Evolutionary conservation across 2,113 vertebrate species (phyloP).

Genomic region (Gnathonemus longibarbis): DNA sequence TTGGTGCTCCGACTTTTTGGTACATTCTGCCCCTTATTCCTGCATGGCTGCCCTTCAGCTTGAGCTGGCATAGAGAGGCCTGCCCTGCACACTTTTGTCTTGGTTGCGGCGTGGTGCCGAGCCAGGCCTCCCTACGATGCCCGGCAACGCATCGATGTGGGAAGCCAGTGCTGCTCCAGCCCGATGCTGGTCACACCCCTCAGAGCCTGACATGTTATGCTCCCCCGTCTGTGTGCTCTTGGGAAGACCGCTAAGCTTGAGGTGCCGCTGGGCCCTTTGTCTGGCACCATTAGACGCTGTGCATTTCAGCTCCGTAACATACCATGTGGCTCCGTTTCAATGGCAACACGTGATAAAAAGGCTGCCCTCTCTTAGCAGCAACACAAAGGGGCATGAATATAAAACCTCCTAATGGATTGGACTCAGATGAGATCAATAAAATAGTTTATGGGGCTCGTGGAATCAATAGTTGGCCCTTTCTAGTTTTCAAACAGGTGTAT

Average conservation of each 20-base stretch:
- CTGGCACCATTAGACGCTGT: neutral
- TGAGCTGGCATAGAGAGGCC: constrained; percentile 22
- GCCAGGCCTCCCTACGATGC: constrained; percentile 31
- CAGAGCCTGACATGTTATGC: constrained; percentile 23
- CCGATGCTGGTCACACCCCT: constrained; percentile 37
- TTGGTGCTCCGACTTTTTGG: neutral
- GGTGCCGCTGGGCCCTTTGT: constrained; percentile 22
- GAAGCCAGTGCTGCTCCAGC: constrained; percentile 34
- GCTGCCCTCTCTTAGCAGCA: neutral
- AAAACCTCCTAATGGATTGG: constrained; percentile 42
- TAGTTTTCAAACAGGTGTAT: constrained; percentile 15
- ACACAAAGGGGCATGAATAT: constrained; percentile 34
- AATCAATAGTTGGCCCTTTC: constrained; percentile 36
- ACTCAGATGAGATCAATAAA: constrained; percentile 40
- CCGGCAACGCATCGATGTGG: constrained; percentile 38
- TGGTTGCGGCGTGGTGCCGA: constrained; percentile 24
- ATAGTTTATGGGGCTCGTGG: constrained; percentile 40
- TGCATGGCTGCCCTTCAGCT: constrained; percentile 15
- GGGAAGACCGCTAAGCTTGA: constrained; percentile 14
- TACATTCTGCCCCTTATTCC: neutral
- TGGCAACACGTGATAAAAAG: neutral
- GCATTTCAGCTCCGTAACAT: neutral
- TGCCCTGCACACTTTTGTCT: constrained; percentile 32
- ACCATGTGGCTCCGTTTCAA: neutral
- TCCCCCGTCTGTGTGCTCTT: neutral